Conservation (phyloP, 2,888 invertebrate species). For the Hypena proboscidalis region DNA sequence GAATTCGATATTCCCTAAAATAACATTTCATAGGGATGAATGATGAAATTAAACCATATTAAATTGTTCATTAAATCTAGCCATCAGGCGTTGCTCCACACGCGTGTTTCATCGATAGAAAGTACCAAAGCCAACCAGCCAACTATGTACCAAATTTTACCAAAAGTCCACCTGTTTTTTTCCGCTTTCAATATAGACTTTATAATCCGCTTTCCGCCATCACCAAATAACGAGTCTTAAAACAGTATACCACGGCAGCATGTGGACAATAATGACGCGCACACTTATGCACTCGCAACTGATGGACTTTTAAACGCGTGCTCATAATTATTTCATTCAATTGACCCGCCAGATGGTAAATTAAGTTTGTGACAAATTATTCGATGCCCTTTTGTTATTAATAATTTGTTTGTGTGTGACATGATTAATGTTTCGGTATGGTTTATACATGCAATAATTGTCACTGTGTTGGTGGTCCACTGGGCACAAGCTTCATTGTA, state of each 20-base stretch:
- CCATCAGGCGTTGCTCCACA: no score
- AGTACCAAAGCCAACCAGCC: no score
- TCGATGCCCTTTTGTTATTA: neutral
- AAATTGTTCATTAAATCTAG: no score
- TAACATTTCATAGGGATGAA: no score
- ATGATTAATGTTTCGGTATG: neutral
- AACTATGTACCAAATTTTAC: no score
- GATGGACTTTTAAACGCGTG: conserved; percentile 64
- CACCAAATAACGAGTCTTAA: conserved; percentile 11
- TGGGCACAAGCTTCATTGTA: no score
- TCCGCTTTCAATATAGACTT: neutral
- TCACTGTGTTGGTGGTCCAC: no score
- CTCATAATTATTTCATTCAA: conserved; percentile 58
- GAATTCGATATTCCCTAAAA: no score
- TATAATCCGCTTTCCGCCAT: conserved; percentile 12
- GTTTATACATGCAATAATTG: no score
- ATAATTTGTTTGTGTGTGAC: neutral
- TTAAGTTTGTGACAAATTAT: conserved; percentile 38
- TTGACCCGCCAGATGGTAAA: conserved; percentile 38
- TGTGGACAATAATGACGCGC: conserved; percentile 47
- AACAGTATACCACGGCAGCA: conserved; percentile 52
- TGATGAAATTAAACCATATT: no score
- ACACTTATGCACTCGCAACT: conserved; percentile 31
- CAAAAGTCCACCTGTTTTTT: no score
- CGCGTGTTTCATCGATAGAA: no score